A percentile compares a stretch with the other conserved stretches of the same genome.
Conservation (phyloP, 2,888 invertebrate genomes). For the Oconnorella tubifera region DNA sequence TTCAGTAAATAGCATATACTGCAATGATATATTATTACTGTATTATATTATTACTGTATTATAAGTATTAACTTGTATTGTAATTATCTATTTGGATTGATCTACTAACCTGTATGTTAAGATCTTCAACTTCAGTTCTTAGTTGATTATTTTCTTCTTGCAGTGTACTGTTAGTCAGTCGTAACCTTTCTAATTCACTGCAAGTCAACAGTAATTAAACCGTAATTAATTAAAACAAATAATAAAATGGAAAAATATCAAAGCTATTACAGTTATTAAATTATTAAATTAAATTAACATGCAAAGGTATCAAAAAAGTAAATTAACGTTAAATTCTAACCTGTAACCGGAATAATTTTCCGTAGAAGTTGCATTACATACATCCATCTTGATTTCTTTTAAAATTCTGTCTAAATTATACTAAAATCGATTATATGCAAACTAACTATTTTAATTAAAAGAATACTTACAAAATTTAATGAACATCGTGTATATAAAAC, state of each 20-base stretch:
- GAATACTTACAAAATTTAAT: too few relatives aligned
- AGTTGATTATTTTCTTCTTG: slow-evolving; percentile 14
- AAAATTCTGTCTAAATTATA: too few relatives aligned
- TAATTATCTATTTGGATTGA: too few relatives aligned
- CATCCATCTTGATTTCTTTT: background rate
- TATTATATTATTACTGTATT: too few relatives aligned
- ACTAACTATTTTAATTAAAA: too few relatives aligned
- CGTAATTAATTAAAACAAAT: background rate
- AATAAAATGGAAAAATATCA: background rate
- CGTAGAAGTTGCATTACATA: background rate
- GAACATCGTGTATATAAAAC: too few relatives aligned
- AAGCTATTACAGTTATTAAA: background rate
- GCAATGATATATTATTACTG: too few relatives aligned
- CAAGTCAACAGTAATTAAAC: background rate
- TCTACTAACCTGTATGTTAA: slow-evolving; percentile 12
- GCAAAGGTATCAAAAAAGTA: background rate
- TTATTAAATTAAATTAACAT: background rate
- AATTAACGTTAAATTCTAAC: background rate
- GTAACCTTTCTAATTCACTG: slow-evolving; percentile 21
- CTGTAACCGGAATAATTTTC: background rate
- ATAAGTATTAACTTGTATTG: too few relatives aligned
- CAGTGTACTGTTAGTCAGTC: slow-evolving; percentile 13
- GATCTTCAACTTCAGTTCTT: slow-evolving; percentile 14
- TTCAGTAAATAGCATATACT: too few relatives aligned
- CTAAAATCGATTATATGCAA: too few relatives aligned